A percentile compares a stretch with the other conserved stretches of the same genome.
Evolutionary conservation across 2,113 vertebrate species (phyloP).

Genomic region (Ivindomyrus marchei): DNA sequence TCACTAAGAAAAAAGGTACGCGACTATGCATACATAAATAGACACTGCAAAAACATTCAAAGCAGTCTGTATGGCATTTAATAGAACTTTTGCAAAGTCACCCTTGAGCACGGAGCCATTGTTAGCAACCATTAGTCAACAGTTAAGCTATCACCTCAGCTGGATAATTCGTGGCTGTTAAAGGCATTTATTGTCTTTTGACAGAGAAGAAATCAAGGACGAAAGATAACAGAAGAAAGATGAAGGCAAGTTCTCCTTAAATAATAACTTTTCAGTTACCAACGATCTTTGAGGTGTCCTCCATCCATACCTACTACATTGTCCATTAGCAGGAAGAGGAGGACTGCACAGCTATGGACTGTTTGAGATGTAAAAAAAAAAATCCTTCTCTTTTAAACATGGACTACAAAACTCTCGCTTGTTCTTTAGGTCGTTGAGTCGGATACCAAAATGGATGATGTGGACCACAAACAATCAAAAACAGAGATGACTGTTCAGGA

Average conservation of each 20-base stretch:
- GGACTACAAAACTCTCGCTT: neutral
- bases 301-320: neutral
- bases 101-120: neutral
- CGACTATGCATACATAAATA: conserved; percentile 7
- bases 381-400: neutral
- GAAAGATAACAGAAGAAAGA: conserved; percentile 61
- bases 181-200: neutral
- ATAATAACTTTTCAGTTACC: neutral
- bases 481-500: conserved; percentile 39
- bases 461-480: conserved; percentile 59
- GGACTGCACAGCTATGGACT: neutral
- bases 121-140: neutral
- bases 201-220: conserved; percentile 73
- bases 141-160: neutral
- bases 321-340: neutral
- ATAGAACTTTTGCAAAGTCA: neutral
- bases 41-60: neutral
- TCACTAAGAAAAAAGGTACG: conserved; percentile 62
- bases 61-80: neutral
- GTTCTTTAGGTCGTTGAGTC: neutral
- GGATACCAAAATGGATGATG: conserved; percentile 57
- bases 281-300: neutral
- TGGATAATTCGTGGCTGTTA: neutral
- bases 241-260: conserved; percentile 63
- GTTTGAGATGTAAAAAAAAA: neutral